These are phyloP conservation scores for Pteruthius melanotis DNA, from an alignment of 2,113 vertebrate genomes.

Conservation along the genomic window DNA sequence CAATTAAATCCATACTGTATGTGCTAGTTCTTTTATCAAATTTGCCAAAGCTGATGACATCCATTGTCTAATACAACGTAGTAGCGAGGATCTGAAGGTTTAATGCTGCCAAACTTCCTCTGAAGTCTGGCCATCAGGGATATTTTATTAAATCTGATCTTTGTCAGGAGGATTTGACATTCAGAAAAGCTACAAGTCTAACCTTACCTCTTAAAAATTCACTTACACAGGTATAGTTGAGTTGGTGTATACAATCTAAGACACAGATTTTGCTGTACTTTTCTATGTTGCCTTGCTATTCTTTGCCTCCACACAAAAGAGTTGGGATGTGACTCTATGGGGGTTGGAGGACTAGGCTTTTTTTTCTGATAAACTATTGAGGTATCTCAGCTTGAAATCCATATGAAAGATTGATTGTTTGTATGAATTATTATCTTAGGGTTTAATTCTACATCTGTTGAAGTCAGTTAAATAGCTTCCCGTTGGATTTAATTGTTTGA, in stretches of 20 bases:
- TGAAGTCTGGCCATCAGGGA: not conserved
- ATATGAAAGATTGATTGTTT: not conserved
- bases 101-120: not conserved
- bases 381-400: not conserved
- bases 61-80: not conserved
- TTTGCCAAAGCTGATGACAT: not conserved
- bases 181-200: not conserved
- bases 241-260: not conserved
- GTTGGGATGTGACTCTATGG: not conserved
- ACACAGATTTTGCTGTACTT: not conserved
- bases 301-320: not conserved
- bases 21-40: not conserved
- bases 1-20: not conserved
- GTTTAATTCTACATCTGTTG: not conserved
- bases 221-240: not conserved
- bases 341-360: not conserved
- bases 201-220: not conserved
- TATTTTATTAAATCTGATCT: not conserved
- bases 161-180: not conserved
- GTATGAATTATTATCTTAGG: not conserved
- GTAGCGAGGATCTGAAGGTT: not conserved
- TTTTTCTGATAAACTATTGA: not conserved
- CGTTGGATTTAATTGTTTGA: not conserved
- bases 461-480: not conserved
- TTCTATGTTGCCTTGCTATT: not conserved